Base-by-base conservation (phyloP, 2,888 invertebrate genomes). In the Acanthosoma haemorrhoidale region DNA sequence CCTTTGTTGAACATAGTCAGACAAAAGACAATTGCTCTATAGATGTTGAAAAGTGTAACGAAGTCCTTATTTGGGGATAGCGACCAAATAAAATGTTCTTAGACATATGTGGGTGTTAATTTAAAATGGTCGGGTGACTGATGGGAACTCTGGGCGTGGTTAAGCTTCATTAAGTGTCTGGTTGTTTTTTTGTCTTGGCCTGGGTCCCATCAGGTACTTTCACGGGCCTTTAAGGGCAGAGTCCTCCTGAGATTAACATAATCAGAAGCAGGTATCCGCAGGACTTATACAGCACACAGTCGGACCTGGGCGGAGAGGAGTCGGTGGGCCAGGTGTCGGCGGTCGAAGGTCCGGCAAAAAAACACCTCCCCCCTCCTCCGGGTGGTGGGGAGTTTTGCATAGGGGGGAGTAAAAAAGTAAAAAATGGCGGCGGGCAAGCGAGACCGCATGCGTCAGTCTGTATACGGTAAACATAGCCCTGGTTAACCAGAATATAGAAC, bases 271-370 rank as follows among this genome's bases (percentile, higher is more conserved):
- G n/a, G n/a, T n/a, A n/a, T n/a, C n/a, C n/a, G n/a, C n/a, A n/a
- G n/a, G n/a, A 25, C 21, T 21, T 21, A 13, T 21, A 43, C 25
- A 25, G 21, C 25, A 51, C 13, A 51, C 51, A 51, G 25, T 21
- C 51, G 29, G 36, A 36, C 34, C 34, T 61, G 32, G 32, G 11
- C n/a, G 6, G 38, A 4, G 61, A 36, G 32, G 9, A 36, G 61
- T 5, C 61, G 38, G 51, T 21, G 18, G 32, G 21, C 61, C 61
- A 16, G 16, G 61, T 38, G 61, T 21, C 38, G 61, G n/a, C n/a
- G 61, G 61, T 61, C 61, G 61, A 61, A 61, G 61, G 61, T 61
- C 61, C 61, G 51, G 36, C 61, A 61, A 61, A 61, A n/a, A 60
- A 61, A 61, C 61, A 36, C 32, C 61, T 21, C 32, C 16, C 13